Evolutionary conservation across 2,888 invertebrate species (phyloP).

Genomic region (Micoletzkya japonica): DNA sequence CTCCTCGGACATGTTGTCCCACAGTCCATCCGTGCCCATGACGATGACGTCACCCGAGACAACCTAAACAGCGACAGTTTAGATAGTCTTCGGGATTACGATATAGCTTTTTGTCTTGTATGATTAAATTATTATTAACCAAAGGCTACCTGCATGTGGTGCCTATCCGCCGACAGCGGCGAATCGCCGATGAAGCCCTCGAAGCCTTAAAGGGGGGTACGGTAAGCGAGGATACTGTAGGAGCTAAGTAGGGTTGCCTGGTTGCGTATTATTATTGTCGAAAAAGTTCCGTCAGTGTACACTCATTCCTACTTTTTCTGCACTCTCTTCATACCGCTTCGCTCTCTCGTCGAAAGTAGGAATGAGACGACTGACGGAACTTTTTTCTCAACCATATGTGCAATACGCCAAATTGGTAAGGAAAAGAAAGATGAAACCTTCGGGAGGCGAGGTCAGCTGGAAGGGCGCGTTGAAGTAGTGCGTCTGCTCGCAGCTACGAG

Average conservation of each 20-base stretch:
- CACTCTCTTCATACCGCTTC: no score
- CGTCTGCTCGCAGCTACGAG: constrained; percentile 85
- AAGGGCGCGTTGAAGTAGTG: constrained; percentile 99
- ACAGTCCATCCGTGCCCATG: constrained; percentile 95
- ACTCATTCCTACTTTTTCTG: no score
- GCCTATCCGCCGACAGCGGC: constrained; percentile 56
- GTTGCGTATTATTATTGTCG: no score
- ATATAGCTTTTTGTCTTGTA: background rate
- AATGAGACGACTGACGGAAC: no score
- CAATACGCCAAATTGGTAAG: background rate
- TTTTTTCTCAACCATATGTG: no score
- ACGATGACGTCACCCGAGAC: constrained; percentile 79
- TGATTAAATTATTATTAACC: background rate
- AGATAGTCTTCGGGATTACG: background rate
- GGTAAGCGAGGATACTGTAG: no score
- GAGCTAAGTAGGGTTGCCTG: no score
- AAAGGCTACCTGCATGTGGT: constrained; percentile 22
- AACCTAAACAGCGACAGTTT: constrained; percentile 73
- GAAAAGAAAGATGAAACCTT: constrained; percentile 32
- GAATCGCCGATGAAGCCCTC: constrained; percentile 58
- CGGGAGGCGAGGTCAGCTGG: constrained; percentile 88
- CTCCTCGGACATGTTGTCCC: constrained; percentile 93
- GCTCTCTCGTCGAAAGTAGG: no score
- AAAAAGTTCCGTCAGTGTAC: no score
- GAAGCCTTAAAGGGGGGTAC: constrained; percentile 47